phyloP scores from a whole-genome alignment of 2,113 vertebrate genomes.

The Silurus asotus region DNA sequence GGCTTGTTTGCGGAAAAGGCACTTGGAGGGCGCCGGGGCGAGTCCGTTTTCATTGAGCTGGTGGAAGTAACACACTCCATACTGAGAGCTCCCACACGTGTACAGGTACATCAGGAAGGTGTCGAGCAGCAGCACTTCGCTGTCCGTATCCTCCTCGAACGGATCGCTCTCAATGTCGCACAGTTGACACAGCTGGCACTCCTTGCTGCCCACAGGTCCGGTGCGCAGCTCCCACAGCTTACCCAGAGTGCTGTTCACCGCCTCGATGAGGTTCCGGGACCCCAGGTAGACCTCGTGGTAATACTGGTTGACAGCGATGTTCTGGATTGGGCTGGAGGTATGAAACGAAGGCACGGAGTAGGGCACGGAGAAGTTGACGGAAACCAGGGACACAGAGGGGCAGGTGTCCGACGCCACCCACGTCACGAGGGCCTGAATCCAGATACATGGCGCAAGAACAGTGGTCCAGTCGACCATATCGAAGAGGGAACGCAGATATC shows the following conservation, averaged over 20 bases:
- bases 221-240: constrained; percentile 76
- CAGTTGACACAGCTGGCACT: constrained; percentile 79
- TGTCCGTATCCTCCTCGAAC: constrained; percentile 76
- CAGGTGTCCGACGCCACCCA: constrained; percentile 66
- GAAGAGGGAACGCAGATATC: constrained; percentile 48
- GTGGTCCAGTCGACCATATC: constrained; percentile 71
- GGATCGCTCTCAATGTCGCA: constrained; percentile 65
- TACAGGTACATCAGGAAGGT: constrained; percentile 80
- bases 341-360: constrained; percentile 81
- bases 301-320: constrained; percentile 72
- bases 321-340: constrained; percentile 75
- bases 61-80: constrained; percentile 86
- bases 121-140: constrained; percentile 81
- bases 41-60: constrained; percentile 67
- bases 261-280: constrained; percentile 81
- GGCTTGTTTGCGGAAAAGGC: constrained; percentile 74
- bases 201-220: constrained; percentile 78
- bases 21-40: constrained; percentile 68
- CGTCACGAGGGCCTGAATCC: constrained; percentile 67
- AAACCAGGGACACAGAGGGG: constrained; percentile 64
- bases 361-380: constrained; percentile 78
- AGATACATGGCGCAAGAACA: constrained; percentile 67
- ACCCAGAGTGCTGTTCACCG: constrained; percentile 74
- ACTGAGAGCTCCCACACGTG: constrained; percentile 82
- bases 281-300: constrained; percentile 81